phyloP scores from a whole-genome alignment of 2,888 invertebrate species.

The Mactromeris polynyma region DNA sequence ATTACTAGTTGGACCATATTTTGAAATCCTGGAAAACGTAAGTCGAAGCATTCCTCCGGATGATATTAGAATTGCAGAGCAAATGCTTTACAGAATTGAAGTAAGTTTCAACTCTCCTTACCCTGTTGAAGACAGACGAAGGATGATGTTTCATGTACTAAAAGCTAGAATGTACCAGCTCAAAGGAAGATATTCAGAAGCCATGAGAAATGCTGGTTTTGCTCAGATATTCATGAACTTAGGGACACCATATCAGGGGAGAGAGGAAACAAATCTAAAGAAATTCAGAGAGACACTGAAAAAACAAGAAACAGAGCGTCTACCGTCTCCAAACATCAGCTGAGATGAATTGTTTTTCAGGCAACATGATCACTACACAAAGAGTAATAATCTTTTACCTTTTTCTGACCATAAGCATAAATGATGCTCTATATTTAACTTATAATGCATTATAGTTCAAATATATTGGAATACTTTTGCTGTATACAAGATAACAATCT shows the following conservation, averaged over 20 bases:
- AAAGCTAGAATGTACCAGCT: not conserved
- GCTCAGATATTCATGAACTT: not conserved
- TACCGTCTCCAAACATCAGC: not conserved
- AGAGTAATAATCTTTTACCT: no score
- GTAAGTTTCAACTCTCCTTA: not conserved
- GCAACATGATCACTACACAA: no score
- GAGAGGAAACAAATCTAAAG: not conserved
- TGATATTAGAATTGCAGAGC: not conserved
- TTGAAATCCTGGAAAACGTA: not conserved
- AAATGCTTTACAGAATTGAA: not conserved
- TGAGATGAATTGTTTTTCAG: not conserved
- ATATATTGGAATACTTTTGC: no score
- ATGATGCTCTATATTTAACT: no score
- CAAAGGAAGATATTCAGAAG: not conserved
- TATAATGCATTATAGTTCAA: no score
- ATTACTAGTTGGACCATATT: not conserved
- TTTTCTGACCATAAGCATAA: no score
- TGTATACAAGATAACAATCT: no score
- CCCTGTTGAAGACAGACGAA: slow-evolving; percentile 6
- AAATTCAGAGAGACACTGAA: not conserved
- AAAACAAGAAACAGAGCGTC: not conserved
- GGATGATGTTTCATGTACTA: not conserved
- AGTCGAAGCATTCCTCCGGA: not conserved
- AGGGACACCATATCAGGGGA: not conserved
- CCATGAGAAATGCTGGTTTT: not conserved